Percentiles rank a stretch among this genome's conserved stretches.
These are phyloP conservation scores for Hydrotaea diabolus DNA, from an alignment of 2,888 invertebrate genomes.

Conservation along the genomic window DNA sequence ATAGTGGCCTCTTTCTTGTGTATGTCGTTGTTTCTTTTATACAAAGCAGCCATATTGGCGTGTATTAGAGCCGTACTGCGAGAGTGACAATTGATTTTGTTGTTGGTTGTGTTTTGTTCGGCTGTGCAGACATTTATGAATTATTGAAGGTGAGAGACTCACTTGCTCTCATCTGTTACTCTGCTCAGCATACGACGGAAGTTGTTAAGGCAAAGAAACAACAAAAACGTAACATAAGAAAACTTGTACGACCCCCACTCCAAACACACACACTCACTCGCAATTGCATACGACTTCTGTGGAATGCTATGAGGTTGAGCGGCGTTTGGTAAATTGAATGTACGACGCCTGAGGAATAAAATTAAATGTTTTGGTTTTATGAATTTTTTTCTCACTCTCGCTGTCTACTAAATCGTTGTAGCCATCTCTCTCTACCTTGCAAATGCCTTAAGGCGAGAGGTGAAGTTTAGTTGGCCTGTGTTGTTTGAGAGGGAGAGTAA, in stretches of 20 bases:
- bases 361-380: conserved; percentile 73
- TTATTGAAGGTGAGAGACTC: conserved; percentile 55
- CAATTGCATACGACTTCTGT: conserved; percentile 31
- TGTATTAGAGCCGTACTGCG: neutral
- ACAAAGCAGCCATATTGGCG: conserved; percentile 58
- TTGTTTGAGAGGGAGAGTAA: conserved; percentile 54
- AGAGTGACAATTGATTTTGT: conserved; percentile 54
- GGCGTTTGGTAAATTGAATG: conserved; percentile 63
- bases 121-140: conserved; percentile 58
- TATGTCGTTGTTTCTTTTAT: neutral
- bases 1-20: conserved; percentile 17
- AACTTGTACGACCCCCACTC: conserved; percentile 17
- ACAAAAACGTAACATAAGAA: conserved; percentile 42
- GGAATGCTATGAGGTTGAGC: conserved; percentile 44
- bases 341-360: conserved; percentile 69
- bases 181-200: conserved; percentile 66
- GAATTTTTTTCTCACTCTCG: conserved; percentile 77
- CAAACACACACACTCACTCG: conserved; percentile 7
- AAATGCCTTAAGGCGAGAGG: neutral
- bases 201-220: conserved; percentile 44
- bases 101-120: neutral
- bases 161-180: conserved; percentile 47
- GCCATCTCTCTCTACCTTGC: conserved; percentile 73
- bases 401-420: conserved; percentile 55
- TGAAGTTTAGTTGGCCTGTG: conserved; percentile 17